Evolutionary conservation across 2,797 vertebrate species (phyloP).

Genomic region (Vipera ursinii): DNA sequence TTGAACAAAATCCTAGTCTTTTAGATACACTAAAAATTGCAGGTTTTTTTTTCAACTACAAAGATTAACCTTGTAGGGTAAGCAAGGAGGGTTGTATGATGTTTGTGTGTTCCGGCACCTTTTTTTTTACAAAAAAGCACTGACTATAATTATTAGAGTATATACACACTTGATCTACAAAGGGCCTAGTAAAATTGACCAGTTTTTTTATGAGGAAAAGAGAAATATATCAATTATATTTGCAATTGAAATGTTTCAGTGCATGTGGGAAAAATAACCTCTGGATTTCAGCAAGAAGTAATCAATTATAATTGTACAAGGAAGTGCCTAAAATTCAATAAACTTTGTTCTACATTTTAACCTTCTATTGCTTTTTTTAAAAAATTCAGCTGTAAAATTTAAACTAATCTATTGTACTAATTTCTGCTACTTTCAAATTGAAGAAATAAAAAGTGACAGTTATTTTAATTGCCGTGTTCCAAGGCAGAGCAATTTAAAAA

Average conservation of each 20-base stretch:
- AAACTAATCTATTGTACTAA: conserved; percentile 31
- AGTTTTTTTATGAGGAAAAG: background rate
- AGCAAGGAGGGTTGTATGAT: no score
- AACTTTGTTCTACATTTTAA: background rate
- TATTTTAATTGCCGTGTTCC: conserved; percentile 65
- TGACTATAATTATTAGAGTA: conserved; percentile 16
- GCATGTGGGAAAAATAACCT: background rate
- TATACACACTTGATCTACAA: conserved; percentile 18
- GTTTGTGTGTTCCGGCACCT: no score
- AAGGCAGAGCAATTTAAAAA: conserved; percentile 63
- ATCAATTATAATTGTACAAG: background rate
- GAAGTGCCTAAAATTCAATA: background rate
- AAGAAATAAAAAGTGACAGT: conserved; percentile 53
- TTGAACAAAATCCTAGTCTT: no score
- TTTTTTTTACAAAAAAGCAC: no score
- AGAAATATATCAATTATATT: background rate
- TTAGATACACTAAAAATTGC: no score
- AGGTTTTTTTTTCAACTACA: no score
- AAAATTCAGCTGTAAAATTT: background rate
- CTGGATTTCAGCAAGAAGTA: background rate
- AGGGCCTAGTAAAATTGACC: background rate
- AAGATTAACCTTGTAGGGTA: no score
- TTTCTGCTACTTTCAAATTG: conserved; percentile 34
- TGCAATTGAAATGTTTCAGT: background rate
- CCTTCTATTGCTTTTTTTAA: background rate